Evolutionary conservation across 2,797 vertebrate species (phyloP).

Genomic region (Myripristis murdjan): DNA sequence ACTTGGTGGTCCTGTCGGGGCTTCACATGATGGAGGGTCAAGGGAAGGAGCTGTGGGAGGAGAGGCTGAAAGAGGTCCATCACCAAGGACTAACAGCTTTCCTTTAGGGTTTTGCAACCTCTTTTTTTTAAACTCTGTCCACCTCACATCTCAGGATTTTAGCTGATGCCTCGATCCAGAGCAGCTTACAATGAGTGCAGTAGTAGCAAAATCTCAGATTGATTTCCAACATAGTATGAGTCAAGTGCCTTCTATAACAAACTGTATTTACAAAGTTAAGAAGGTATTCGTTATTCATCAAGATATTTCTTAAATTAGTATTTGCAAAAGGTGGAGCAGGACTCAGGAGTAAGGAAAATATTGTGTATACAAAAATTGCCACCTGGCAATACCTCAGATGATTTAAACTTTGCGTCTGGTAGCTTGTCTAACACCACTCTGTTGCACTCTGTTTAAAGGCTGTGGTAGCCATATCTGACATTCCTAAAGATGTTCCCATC

Average conservation of each 20-base stretch:
- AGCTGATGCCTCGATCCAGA: not conserved
- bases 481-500: constrained; percentile 90
- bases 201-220: not conserved
- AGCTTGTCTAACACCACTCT: not conserved
- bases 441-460: constrained; percentile 80
- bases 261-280: no score
- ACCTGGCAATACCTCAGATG: not conserved
- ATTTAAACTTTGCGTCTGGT: not conserved
- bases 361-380: not conserved
- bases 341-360: no score
- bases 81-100: not conserved
- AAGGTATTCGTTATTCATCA: no score
- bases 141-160: not conserved
- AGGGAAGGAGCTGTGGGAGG: constrained; percentile 88
- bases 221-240: no score
- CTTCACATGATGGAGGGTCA: constrained; percentile 99
- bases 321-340: no score
- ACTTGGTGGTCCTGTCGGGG: constrained; percentile 95
- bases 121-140: not conserved
- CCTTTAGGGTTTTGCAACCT: not conserved
- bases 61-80: constrained; percentile 91
- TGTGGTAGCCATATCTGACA: constrained; percentile 90
- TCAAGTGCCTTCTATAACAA: no score
- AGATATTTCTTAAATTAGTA: not conserved
- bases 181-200: not conserved